A percentile compares a stretch with the other conserved stretches of the same genome.
Conservation (phyloP, 35 echinoderm and acorn worm species). For the Heliocidaris tuberculata region DNA sequence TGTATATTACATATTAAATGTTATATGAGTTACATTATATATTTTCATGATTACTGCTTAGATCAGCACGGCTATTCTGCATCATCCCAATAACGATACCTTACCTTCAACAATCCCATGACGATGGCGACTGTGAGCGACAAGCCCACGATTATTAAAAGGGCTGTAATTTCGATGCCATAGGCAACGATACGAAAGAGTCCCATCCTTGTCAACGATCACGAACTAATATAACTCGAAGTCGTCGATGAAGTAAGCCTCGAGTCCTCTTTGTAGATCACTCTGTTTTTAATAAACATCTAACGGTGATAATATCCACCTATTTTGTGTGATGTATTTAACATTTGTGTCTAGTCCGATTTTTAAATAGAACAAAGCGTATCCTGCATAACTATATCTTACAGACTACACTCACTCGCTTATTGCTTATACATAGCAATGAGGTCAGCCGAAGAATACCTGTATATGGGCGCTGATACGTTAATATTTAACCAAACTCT, state of each 20-base stretch:
- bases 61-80: too few relatives aligned
- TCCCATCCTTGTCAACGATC: not conserved
- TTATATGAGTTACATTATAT: too few relatives aligned
- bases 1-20: too few relatives aligned
- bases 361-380: too few relatives aligned
- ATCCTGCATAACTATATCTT: not conserved
- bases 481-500: too few relatives aligned
- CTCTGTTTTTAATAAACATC: not conserved
- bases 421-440: not conserved
- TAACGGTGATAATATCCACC: too few relatives aligned
- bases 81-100: too few relatives aligned
- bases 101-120: conserved; percentile 12
- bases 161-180: not conserved
- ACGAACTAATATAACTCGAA: not conserved
- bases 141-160: not conserved
- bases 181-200: not conserved
- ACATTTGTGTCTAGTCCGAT: not conserved
- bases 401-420: not conserved
- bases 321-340: too few relatives aligned
- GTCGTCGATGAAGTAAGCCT: not conserved
- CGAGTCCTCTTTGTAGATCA: not conserved
- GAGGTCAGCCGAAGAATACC: not conserved
- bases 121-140: not conserved
- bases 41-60: too few relatives aligned
- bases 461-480: too few relatives aligned